Conservation (phyloP, 2,113 vertebrate genomes). For the Mesocricetus auratus region DNA sequence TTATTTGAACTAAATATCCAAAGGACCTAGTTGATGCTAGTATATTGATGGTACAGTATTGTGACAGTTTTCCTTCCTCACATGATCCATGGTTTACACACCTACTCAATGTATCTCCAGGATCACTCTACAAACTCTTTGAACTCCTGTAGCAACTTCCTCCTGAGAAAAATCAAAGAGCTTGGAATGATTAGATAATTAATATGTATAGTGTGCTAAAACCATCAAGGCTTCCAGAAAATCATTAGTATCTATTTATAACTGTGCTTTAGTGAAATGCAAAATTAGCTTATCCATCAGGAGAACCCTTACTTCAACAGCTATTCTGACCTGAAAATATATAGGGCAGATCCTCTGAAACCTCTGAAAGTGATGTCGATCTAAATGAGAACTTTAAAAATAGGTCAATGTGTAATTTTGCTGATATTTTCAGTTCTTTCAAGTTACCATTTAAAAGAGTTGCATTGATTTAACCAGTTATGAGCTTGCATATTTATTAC, state of each 20-base stretch:
- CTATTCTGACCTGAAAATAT: conserved; percentile 70
- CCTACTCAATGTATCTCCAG: conserved; percentile 4
- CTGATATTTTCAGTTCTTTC: not conserved
- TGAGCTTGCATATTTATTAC: not conserved
- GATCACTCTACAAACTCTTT: conserved; percentile 34
- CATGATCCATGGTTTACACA: not conserved
- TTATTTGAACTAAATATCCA: not conserved
- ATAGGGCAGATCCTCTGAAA: conserved; percentile 72
- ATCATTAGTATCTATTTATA: conserved; percentile 80
- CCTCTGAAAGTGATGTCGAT: conserved; percentile 39
- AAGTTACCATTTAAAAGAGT: not conserved
- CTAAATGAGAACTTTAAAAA: conserved; percentile 56
- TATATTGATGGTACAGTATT: not conserved
- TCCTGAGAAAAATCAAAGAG: conserved; percentile 68
- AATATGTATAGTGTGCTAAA: conserved; percentile 72
- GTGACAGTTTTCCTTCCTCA: not conserved
- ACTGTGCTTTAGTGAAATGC: conserved; percentile 61
- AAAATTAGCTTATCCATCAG: conserved; percentile 71
- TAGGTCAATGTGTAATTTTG: conserved; percentile 57
- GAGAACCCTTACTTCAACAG: conserved; percentile 50
- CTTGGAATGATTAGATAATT: conserved; percentile 74
- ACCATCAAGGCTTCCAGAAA: conserved; percentile 70
- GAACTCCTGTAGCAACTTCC: conserved; percentile 56
- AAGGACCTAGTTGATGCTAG: not conserved
- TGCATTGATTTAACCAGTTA: not conserved